Evolutionary conservation across 2,888 invertebrate genomes (phyloP).

Genomic region (Ariolimax columbianus): DNA sequence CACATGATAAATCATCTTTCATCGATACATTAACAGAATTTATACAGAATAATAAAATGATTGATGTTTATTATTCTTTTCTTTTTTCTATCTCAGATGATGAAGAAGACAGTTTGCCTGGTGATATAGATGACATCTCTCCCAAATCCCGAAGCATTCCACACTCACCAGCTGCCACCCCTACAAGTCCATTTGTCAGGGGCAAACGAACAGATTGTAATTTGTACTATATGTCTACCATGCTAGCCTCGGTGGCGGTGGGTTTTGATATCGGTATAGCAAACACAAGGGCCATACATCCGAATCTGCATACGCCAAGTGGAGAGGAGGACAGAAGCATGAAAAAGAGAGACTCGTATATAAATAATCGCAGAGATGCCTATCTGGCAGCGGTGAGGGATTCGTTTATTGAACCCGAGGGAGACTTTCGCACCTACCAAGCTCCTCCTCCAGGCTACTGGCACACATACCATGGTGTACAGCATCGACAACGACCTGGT

Average conservation of each 20-base stretch:
- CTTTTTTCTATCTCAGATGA: slow-evolving; percentile 67
- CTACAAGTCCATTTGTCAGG: slow-evolving; percentile 39
- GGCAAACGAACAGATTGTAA: slow-evolving; percentile 81
- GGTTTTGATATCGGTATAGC: slow-evolving; percentile 95
- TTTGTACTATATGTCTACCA: slow-evolving; percentile 93
- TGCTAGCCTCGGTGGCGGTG: slow-evolving; percentile 90
- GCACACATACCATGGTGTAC: slow-evolving; percentile 92
- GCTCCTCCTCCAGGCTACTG: slow-evolving; percentile 65
- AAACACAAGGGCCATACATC: slow-evolving; percentile 80
- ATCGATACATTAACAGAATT: too few relatives aligned
- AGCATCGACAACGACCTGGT: slow-evolving; percentile 82
- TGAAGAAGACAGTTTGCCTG: slow-evolving; percentile 77
- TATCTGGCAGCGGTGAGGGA: slow-evolving; percentile 76
- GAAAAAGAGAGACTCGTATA: slow-evolving; percentile 70
- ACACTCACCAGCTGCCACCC: slow-evolving; percentile 53
- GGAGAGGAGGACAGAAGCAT: slow-evolving; percentile 49
- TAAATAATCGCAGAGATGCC: slow-evolving; percentile 75
- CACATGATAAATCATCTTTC: too few relatives aligned
- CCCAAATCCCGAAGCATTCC: slow-evolving; percentile 64
- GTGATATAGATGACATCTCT: slow-evolving; percentile 66
- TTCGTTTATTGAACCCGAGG: slow-evolving; percentile 73
- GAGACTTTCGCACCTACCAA: slow-evolving; percentile 67
- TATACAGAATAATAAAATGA: too few relatives aligned
- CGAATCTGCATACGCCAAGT: slow-evolving; percentile 60
- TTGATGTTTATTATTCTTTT: neutral